Base-by-base conservation (phyloP, 2,888 invertebrate species). In the Agrochola lychnidis region DNA sequence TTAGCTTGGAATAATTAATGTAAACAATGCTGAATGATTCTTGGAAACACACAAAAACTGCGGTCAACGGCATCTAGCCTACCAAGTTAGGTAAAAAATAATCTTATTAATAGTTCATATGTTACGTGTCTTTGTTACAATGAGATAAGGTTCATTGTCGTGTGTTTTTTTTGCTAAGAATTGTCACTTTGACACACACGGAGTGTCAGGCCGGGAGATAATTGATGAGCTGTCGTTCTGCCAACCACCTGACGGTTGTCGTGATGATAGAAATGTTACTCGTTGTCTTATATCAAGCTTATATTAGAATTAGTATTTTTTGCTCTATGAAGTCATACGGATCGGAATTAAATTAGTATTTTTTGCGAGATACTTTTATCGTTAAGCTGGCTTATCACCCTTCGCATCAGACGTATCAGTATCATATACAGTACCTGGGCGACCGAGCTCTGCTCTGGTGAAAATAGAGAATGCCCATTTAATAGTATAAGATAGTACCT, bases 141-240 rank as follows among this genome's bases (percentile, higher is more conserved):
- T 9, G 78, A 0, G 0, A 36, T 86, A 89, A 83, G 87, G 91
- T 91, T 86, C 81, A 74, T 48, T 82, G 66, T 87, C 48, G 74
- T 72, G 40, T 77, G 57, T 53, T 30, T 76, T 76, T 73, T 87
- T 86, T 42, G 64, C 53, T 22, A 16, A 22, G 81, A 73, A 42
- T 51, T 84, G 83, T 83, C 76, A 84, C 80, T 76, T 86, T 89
- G 92, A 92, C 91, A 91, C 91, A 90, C 91, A 90, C 91, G 92
- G 89, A 79, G 85, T 91, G 93, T 92, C 94, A 92, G 81, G 82
- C 89, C 93, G 91, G 94, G 94, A 90, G 93, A 94, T 94, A 94
- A 94, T 94, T 93, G 90, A 94, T 94, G 93, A 91, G 90, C 88
- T 86, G 91, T 91, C 91, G 86, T 73, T 87, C 87, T 90, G 90